Evolutionary conservation across 1,140 invertebrate species (phyloP).

Genomic region (Cephus cinctus): DNA sequence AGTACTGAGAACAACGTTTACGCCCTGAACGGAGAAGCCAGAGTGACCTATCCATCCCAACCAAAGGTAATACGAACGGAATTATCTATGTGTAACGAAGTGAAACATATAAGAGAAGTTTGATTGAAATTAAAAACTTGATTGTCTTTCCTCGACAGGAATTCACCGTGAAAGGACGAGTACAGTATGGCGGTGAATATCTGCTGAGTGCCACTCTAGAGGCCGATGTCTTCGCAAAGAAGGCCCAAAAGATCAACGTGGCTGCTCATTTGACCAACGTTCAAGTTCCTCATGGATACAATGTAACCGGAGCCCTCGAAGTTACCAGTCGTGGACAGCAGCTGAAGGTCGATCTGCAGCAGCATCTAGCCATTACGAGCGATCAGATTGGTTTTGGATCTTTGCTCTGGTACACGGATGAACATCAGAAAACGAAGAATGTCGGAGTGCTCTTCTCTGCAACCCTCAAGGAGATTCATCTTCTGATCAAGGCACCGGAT

Average conservation of each 20-base stretch:
- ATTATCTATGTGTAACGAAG: neutral
- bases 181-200: constrained; percentile 48
- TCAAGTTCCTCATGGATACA: constrained; percentile 39
- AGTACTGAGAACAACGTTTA: constrained; percentile 52
- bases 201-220: constrained; percentile 54
- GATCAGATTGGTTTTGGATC: constrained; percentile 41
- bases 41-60: constrained; percentile 65
- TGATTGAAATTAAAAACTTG: neutral
- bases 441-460: constrained; percentile 46
- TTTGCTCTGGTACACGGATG: constrained; percentile 44
- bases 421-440: constrained; percentile 44
- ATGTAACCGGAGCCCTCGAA: constrained; percentile 41
- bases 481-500: constrained; percentile 55
- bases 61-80: too few relatives aligned
- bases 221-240: constrained; percentile 64
- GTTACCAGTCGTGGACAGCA: constrained; percentile 52
- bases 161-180: constrained; percentile 53
- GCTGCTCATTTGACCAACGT: constrained; percentile 35
- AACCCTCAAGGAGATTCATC: constrained; percentile 45
- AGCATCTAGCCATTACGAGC: constrained; percentile 34
- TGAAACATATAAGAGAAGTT: neutral
- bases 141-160: constrained; percentile 43
- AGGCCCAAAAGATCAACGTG: constrained; percentile 62
- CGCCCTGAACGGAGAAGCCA: constrained; percentile 58
- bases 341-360: constrained; percentile 45